These are phyloP conservation scores for Megalonaias nervosa DNA, from an alignment of 1,140 invertebrate genomes.

Conservation along the genomic window DNA sequence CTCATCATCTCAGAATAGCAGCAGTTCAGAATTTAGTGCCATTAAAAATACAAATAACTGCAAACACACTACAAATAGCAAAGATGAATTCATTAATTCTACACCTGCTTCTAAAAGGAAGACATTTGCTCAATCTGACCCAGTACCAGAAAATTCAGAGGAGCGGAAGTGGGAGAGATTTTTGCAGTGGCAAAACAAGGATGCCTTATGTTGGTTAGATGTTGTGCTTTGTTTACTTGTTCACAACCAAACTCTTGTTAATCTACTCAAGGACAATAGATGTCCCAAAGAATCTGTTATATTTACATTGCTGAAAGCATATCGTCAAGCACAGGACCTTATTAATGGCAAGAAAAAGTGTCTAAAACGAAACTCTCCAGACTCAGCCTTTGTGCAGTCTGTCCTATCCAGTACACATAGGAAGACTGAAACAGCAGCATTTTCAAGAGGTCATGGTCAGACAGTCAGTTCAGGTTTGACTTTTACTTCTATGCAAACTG, in stretches of 20 bases:
- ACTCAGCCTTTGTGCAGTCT: conserved; percentile 13
- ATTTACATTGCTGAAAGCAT: conserved; percentile 53
- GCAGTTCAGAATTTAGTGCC: no score
- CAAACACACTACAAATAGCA: no score
- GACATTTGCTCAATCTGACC: no score
- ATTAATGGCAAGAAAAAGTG: not conserved
- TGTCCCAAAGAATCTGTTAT: conserved; percentile 43
- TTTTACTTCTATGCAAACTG: conserved; percentile 29
- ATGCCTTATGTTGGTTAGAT: conserved; percentile 69
- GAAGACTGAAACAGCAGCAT: not conserved
- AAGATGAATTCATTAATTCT: no score
- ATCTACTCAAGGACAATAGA: conserved; percentile 25
- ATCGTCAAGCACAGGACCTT: conserved; percentile 54
- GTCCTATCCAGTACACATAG: conserved; percentile 10
- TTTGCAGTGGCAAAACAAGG: conserved; percentile 66
- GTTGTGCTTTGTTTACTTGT: conserved; percentile 62
- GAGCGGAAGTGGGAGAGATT: not conserved
- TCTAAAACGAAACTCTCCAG: conserved; percentile 11
- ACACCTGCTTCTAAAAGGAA: no score
- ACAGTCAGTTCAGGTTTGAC: no score
- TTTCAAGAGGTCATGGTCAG: no score
- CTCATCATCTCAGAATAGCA: no score
- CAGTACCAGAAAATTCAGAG: no score
- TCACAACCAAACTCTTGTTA: conserved; percentile 52
- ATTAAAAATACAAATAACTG: no score